These are phyloP conservation scores for Sesamia nonagrioides DNA, from an alignment of 1,140 invertebrate species.

Conservation along the genomic window DNA sequence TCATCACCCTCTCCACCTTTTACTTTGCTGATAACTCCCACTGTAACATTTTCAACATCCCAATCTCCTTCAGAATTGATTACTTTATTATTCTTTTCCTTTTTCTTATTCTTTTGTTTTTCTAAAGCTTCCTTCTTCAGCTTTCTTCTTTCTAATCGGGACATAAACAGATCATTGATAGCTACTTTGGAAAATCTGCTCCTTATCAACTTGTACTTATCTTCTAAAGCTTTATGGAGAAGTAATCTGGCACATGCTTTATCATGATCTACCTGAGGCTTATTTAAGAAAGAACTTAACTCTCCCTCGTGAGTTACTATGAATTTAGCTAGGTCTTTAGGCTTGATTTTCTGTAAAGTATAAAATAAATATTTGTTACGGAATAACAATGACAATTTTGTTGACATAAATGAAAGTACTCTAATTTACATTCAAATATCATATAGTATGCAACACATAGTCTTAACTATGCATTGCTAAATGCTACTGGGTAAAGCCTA, in stretches of 20 bases:
- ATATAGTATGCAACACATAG: too few species aligned
- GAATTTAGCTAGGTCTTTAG: slow-evolving; percentile 77
- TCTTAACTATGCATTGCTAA: too few species aligned
- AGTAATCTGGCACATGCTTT: slow-evolving; percentile 80
- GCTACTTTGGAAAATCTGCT: slow-evolving; percentile 74
- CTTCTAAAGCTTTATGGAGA: slow-evolving; percentile 76
- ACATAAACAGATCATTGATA: slow-evolving; percentile 81
- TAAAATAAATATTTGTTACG: not conserved
- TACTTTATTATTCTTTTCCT: slow-evolving; percentile 64
- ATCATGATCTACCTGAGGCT: slow-evolving; percentile 71
- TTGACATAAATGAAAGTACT: not conserved
- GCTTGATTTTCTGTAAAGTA: slow-evolving; percentile 81
- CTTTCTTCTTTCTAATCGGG: slow-evolving; percentile 77
- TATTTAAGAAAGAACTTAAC: slow-evolving; percentile 76
- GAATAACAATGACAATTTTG: not conserved
- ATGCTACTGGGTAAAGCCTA: too few species aligned
- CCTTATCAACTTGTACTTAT: slow-evolving; percentile 78
- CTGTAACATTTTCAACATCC: slow-evolving; percentile 71
- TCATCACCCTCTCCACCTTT: slow-evolving; percentile 42
- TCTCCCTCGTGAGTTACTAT: slow-evolving; percentile 78
- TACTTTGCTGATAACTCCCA: slow-evolving; percentile 44
- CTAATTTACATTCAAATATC: too few species aligned
- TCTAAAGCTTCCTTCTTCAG: slow-evolving; percentile 79
- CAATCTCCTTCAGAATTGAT: slow-evolving; percentile 70
- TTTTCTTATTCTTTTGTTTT: slow-evolving; percentile 77